Conservation (phyloP, 2,113 vertebrate genomes). For the Merops nubicus region DNA sequence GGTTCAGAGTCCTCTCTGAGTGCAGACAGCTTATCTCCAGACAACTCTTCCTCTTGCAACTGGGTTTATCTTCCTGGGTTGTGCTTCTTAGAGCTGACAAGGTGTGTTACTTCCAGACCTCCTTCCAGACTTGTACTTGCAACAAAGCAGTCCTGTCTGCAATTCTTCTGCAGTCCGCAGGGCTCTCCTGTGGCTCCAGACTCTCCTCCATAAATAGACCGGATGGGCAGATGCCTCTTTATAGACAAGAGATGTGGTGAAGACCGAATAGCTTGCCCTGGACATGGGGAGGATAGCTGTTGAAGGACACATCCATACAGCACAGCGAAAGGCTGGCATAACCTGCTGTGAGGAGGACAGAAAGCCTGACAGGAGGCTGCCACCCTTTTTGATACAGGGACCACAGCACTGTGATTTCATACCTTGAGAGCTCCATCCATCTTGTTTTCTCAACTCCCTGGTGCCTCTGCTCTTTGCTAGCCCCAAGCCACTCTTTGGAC, state of each 20-base stretch:
- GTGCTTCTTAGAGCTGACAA: not conserved
- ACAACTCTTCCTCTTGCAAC: not conserved
- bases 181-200: not conserved
- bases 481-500: not conserved
- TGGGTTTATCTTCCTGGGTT: not conserved
- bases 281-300: not conserved
- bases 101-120: not conserved
- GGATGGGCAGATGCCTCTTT: not conserved
- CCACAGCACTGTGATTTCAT: not conserved
- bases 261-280: not conserved
- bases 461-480: not conserved
- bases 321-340: fast-evolving
- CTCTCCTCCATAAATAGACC: not conserved
- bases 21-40: not conserved
- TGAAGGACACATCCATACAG: not conserved
- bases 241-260: not conserved
- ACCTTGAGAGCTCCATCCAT: not conserved
- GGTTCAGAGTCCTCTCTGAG: not conserved
- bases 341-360: not conserved
- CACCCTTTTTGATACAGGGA: not conserved
- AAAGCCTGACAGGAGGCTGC: not conserved
- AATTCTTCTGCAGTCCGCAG: not conserved
- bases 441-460: not conserved
- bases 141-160: not conserved
- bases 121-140: not conserved